A percentile compares a stretch with the other conserved stretches of the same genome.
Evolutionary conservation across 2,888 invertebrate species (phyloP).

Genomic region (Tortricodes alternella): DNA sequence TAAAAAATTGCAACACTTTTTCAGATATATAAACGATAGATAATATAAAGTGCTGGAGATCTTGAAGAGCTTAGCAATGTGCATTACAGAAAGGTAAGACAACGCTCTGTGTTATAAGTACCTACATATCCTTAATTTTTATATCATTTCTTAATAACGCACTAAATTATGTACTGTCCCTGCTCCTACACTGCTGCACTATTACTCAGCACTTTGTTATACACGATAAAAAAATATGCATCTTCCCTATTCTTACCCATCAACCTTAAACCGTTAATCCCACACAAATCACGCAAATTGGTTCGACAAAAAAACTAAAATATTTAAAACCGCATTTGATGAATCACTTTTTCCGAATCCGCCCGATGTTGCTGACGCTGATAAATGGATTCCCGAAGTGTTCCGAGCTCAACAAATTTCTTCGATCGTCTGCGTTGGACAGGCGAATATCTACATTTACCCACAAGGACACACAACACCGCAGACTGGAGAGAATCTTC

Average conservation of each 20-base stretch:
- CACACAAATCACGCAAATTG: constrained; percentile 16
- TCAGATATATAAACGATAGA: too few species aligned
- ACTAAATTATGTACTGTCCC: too few species aligned
- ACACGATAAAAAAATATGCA: too few species aligned
- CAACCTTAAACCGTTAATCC: constrained; percentile 5
- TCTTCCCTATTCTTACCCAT: background rate
- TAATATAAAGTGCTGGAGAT: too few species aligned
- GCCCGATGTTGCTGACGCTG: constrained; percentile 28
- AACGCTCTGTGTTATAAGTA: too few species aligned
- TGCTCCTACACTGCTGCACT: too few species aligned
- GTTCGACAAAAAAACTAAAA: constrained; percentile 18
- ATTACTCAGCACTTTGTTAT: too few species aligned
- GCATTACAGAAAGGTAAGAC: too few species aligned
- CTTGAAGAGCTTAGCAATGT: too few species aligned
- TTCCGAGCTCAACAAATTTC: constrained; percentile 33
- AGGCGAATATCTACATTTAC: constrained; percentile 15
- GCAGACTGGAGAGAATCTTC: constrained; percentile 3
- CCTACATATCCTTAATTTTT: too few species aligned
- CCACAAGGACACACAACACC: constrained; percentile 9
- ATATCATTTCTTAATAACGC: too few species aligned
- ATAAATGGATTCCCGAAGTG: constrained; percentile 33
- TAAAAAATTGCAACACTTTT: too few species aligned
- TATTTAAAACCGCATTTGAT: constrained; percentile 32
- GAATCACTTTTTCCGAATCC: constrained; percentile 32
- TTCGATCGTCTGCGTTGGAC: constrained; percentile 32